Base-by-base conservation (phyloP, 2,113 vertebrate species). In the Willisornis vidua region DNA sequence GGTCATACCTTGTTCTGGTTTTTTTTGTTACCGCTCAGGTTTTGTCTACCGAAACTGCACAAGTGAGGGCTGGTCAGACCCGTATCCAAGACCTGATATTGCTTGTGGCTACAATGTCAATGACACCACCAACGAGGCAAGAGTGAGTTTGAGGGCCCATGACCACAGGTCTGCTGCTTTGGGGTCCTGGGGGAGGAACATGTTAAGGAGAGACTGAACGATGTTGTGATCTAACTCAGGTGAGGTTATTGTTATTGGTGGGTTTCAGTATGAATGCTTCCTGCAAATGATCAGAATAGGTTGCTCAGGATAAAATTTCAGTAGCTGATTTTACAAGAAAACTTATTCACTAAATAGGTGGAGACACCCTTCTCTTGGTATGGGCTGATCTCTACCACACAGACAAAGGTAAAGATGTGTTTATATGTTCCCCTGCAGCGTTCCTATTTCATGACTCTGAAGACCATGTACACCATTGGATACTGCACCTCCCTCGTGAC, bases 381-480 rank as follows among this genome's bases (percentile, higher is more conserved):
- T 74, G 33, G 67, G 23, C 10, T 84, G 28, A 51, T 65, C 49
- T 74, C 58, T 78, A 41, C 4, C 29, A 84, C 35, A n/a, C 16
- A 57, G 43, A 26, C 43, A 90, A 70, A 81, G 19, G 20, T 91
- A 66, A 87, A 89, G 33, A 4, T 84, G 67, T 87, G 19, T 67
- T 52, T 75, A 8, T 31, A 6, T 78, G 59, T 97, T 90, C 95
- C 72, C 58, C 87, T 96, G 92, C 97, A 99, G 97, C 98, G 98
- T 14, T 62, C 98, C 33, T 99, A 98, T 90, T 98, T 98, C 97
- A 97, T 98, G 97, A 98, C 98, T 59, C 97, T 99, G 97, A 99
- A 98, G 97, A 98, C 97, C 70, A 98, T 99, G 98, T 99, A 99
- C 95, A 99, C 99, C 1, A 83, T 98, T 0, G 99, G 99, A 78